Base-by-base conservation (phyloP, 2,797 vertebrate genomes). In the Peromyscus aztecus region DNA sequence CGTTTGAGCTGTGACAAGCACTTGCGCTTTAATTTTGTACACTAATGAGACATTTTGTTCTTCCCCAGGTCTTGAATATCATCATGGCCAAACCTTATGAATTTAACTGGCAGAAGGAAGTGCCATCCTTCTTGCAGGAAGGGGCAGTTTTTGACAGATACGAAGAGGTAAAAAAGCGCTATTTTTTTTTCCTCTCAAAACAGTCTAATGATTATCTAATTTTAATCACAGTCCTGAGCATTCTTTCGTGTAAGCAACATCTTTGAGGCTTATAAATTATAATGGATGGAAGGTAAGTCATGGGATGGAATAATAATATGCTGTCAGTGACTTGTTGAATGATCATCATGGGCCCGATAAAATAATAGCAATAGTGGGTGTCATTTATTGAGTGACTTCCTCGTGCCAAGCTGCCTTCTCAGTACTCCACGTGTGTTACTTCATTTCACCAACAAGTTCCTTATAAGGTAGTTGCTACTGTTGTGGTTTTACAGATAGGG, bases 71-170 rank as follows among this genome's bases (percentile, higher is more conserved):
- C 97, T 97, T 97, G 98, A 98, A 96, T 90, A 92, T 98, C 99
- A 99, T 98, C 99, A 99, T 99, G 99, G 99, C 99, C 49, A 99
- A 99, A 98, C 99, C 99, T 78, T 99, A 99, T 43, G 99, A 99
- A 98, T 99, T 99, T 98, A 99, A 99, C 99, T 99, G 99, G 99
- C 99, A 99, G 99, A 99, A 99, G 98, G 98, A 99, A 96, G 99
- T 99, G 97, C 99, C 99, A 37, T 99, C 99, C 95, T 99, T 99
- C 98, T 98, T 99, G 98, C 99, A 99, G 98, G 99, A 99, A 93
- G 99, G 99, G 93, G 98, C 99, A 87, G 98, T 99, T 96, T 99
- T 99, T 89, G 99, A 99, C 98, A 99, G 99, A 98, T 99, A 99
- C 0, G 99, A 99, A 98, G 99, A 99, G 99, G 99, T 99, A 99